Base-by-base conservation (phyloP, 1,140 invertebrate genomes). In the Saccostrea glomerata region DNA sequence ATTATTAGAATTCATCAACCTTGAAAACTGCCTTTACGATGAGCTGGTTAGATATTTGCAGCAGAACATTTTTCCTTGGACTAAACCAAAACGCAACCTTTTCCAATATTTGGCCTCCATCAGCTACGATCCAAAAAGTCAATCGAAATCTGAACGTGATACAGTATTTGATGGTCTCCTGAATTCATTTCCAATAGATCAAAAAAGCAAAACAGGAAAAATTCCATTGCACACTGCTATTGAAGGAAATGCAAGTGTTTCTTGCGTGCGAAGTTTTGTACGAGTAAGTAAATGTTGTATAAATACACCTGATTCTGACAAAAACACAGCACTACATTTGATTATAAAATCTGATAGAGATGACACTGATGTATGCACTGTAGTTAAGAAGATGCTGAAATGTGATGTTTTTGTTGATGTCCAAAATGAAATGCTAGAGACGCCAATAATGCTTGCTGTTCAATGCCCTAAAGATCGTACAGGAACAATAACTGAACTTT, bases 91-190 rank as follows among this genome's bases (percentile, higher is more conserved):
- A 15, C 23, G 15, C 11, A 77, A 77, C 70, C 30, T 25, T 30
- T 77, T 77, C 11, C 70, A 77, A 15, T 77, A 77, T 30, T 77
- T 77, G 70, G 70, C 70, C 2, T 40, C 70, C 13, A 36, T 77
- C 70, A 30, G 15, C 30, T 77, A 77, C 30, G 30, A 77, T 77
- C 70, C 70, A 25, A 77, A 77, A 30, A 15, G 25, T 25, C 70
- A 30, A 77, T 2, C 23, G 3, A 77, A 77, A 30, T 13, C 23
- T 77, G 70, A 77, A 30, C 70, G 70, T 13, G 70, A 77, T 13
- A 25, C 30, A 36, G 23, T 77, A 25, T 77, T 77, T 77, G 30
- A 40, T 36, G 11, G 12, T 15, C 70, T 77, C 13, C 23, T 30
- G 12, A 30, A 36, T 3, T 77, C 7, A 36, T 77, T 77, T 13